Evolutionary conservation across 2,888 invertebrate species (phyloP), one percentile per base, ranked within the genome.

Genomic region (Taphrorychus bicolor): DNA sequence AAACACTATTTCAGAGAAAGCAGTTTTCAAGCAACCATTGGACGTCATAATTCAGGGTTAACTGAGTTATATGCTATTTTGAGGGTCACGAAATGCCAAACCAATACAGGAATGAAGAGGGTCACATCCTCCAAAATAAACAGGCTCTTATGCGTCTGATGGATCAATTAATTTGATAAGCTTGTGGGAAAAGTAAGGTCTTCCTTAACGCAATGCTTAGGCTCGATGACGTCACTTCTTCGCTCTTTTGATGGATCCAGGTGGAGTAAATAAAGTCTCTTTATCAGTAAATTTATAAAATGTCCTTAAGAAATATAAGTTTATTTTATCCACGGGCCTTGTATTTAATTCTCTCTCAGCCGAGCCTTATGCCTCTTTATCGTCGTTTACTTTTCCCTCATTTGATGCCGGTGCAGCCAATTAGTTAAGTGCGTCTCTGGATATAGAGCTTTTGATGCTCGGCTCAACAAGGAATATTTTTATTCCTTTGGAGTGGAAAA

Each of bases 391-490:
- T 69, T 60, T 69, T 51, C 65, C 51, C 21, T 64, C 58, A 64
- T 57, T 64, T 60, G 48, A 54, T 62, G 54, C 48, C 19, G 18
- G 32, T 51, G 49, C 59, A 59, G 45, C 19, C 64, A 69, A 69
- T 69, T 65, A 69, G 65, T 53, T 69, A 69, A 69, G 69, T 69
- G 69, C 56, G 58, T 65, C 69, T 57, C 69, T 61, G 69, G 67
- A 67, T 67, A 62, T 62, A 58, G 9, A 68, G 72, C 76, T 79
- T 80, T 79, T 80, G 79, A 81, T 77, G 73, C 71, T 70, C 69
- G 41, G 41, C 57, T 63, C 68, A 77, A 79, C 79, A 80, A 80
- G 80, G 75, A 78, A 77, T 74, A 77, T 80, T 80, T 81, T 81
- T 80, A 78, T 79, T 77, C 74, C 76, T 74, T 74, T 78, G 76